Evolutionary conservation across 2,888 invertebrate species (phyloP).

Genomic region (Hesperia comma): DNA sequence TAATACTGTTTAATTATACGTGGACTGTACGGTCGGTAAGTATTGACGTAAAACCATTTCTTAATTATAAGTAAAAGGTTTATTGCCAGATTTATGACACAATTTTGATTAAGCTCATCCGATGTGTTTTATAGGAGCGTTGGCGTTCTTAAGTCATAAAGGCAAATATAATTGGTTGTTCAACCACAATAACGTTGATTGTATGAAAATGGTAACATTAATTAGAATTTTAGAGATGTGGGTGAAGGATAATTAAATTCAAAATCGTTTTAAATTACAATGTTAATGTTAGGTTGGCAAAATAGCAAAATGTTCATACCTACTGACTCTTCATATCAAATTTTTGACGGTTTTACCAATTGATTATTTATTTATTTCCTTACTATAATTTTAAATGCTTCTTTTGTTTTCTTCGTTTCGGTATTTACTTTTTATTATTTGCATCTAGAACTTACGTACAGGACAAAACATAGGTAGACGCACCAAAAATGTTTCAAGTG

Average conservation of each 20-base stretch:
- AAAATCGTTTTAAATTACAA: no score
- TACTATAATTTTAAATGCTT: no score
- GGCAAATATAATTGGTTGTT: slow-evolving; percentile 27
- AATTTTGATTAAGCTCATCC: slow-evolving; percentile 29
- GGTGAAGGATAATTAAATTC: slow-evolving; percentile 21
- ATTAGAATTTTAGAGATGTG: slow-evolving; percentile 35
- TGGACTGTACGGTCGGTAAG: background rate
- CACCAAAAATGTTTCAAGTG: no score
- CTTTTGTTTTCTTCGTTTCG: no score
- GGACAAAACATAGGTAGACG: no score
- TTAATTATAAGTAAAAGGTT: slow-evolving; percentile 16
- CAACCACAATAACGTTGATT: slow-evolving; percentile 13
- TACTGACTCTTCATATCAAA: no score
- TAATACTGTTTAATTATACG: slow-evolving; percentile 7
- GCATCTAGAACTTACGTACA: no score
- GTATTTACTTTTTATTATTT: no score
- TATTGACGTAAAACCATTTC: background rate
- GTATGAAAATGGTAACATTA: slow-evolving; percentile 23
- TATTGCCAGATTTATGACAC: slow-evolving; percentile 28
- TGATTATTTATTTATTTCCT: no score
- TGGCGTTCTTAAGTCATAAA: slow-evolving; percentile 27
- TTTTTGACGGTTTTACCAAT: no score
- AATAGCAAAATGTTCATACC: no score
- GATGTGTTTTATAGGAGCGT: slow-evolving; percentile 21
- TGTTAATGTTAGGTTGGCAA: no score